Percentiles rank a stretch among this genome's conserved stretches.
Evolutionary conservation across 2,797 vertebrate species (phyloP).

Genomic region (Anabas testudineus): DNA sequence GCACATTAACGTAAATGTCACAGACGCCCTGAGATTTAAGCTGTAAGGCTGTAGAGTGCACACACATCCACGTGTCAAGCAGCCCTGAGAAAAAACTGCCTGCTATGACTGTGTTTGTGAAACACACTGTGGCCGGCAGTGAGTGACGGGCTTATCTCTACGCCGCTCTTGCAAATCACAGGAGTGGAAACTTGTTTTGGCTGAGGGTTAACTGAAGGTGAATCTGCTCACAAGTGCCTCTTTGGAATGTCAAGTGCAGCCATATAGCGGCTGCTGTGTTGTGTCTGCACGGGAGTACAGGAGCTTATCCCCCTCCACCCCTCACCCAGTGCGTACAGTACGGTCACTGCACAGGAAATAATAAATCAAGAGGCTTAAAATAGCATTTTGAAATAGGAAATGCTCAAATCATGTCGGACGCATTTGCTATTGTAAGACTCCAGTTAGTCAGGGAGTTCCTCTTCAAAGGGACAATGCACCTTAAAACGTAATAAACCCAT

Average conservation of each 20-base stretch:
- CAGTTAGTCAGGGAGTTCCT: background rate
- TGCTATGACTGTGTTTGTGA: conserved; percentile 27
- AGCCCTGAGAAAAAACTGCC: conserved; percentile 27
- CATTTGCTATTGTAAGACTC: background rate
- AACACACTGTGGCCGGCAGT: conserved; percentile 18
- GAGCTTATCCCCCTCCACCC: conserved; percentile 12
- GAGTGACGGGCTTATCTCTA: conserved; percentile 72
- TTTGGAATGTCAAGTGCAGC: conserved; percentile 75
- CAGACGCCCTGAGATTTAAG: background rate
- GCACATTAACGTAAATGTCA: background rate
- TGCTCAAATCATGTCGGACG: conserved; percentile 18
- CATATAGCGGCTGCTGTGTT: conserved; percentile 49
- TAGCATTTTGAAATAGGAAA: conserved; percentile 30
- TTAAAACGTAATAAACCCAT: background rate
- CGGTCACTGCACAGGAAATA: conserved; percentile 55
- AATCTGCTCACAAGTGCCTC: conserved; percentile 62
- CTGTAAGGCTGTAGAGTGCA: background rate
- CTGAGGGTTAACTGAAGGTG: conserved; percentile 73
- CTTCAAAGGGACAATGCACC: background rate
- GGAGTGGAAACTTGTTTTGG: conserved; percentile 71
- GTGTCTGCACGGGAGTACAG: conserved; percentile 36
- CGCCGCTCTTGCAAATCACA: conserved; percentile 45
- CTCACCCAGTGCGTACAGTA: conserved; percentile 8
- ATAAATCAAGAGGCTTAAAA: conserved; percentile 55
- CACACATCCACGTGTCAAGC: conserved; percentile 36